A percentile compares a stretch with the other conserved stretches of the same genome.
Conservation (phyloP, 2,113 vertebrate genomes). For the Corythornis cristatus region DNA sequence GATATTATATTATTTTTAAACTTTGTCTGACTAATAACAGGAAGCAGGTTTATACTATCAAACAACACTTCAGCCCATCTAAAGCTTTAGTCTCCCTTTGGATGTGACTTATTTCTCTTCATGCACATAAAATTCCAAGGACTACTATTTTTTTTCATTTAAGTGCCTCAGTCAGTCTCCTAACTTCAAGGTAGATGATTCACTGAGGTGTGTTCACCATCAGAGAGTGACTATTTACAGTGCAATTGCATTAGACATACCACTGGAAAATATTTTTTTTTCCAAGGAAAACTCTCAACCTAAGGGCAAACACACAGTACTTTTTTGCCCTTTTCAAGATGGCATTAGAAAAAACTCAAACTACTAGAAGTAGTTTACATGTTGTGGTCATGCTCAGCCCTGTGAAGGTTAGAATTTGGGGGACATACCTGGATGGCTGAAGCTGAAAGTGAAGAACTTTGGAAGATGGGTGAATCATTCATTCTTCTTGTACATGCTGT, state of each 20-base stretch:
- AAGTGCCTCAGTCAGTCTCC: neutral
- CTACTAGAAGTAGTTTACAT: accelerated
- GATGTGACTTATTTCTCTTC: neutral
- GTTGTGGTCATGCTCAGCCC: neutral
- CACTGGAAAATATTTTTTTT: neutral
- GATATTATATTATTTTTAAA: neutral
- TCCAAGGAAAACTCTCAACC: neutral
- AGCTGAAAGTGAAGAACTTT: neutral
- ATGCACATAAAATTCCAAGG: neutral
- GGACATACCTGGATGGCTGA: neutral
- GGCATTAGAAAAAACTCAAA: neutral
- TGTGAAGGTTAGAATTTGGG: neutral
- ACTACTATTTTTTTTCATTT: neutral
- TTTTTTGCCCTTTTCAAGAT: neutral
- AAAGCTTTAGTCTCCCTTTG: neutral
- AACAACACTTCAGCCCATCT: neutral
- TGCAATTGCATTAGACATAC: neutral
- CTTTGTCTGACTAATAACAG: neutral
- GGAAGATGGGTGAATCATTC: neutral
- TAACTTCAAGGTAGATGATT: neutral
- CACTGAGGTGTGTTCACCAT: neutral
- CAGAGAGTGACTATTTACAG: neutral
- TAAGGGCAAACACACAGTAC: neutral
- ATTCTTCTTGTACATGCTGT: neutral
- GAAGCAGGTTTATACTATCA: neutral